These are phyloP conservation scores for Caenorhabditis doughertyi DNA, from an alignment of 2,888 invertebrate species.

Conservation along the genomic window DNA sequence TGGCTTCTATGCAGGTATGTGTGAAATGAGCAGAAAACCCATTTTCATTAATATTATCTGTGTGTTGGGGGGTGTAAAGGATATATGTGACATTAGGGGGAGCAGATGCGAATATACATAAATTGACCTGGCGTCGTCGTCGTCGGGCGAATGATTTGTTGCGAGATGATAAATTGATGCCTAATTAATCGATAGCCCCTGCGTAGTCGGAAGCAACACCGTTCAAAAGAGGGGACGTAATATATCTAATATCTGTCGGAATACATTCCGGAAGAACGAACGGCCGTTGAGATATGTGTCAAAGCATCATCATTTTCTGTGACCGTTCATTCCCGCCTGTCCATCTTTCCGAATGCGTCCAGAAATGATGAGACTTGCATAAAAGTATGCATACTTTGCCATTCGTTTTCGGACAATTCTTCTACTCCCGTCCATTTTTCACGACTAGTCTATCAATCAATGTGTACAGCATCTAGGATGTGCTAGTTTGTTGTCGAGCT, in stretches of 20 bases:
- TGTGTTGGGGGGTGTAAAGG: not conserved
- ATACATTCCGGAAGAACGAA: constrained; percentile 28
- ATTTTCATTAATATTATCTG: constrained; percentile 51
- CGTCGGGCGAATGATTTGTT: constrained; percentile 51
- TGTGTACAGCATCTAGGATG: constrained; percentile 59
- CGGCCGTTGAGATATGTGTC: constrained; percentile 21
- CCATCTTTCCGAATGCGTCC: constrained; percentile 1
- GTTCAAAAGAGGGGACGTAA: constrained; percentile 11
- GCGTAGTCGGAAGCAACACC: not conserved
- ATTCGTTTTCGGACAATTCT: constrained; percentile 5
- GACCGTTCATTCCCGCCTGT: not conserved
- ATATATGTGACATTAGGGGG: constrained; percentile 16
- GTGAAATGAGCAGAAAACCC: constrained; percentile 10
- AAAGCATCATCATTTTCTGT: constrained; percentile 22
- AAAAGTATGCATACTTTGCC: constrained; percentile 60
- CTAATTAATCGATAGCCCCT: constrained; percentile 46
- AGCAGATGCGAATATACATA: constrained; percentile 54
- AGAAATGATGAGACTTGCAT: constrained; percentile 49
- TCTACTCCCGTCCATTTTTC: constrained; percentile 29
- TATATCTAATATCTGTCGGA: constrained; percentile 29
- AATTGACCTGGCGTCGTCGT: constrained; percentile 26
- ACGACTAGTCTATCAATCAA: constrained; percentile 60
- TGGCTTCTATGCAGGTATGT: constrained; percentile 67
- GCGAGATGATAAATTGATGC: constrained; percentile 56
- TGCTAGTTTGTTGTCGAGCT: constrained; percentile 62